Evolutionary conservation across 2,113 vertebrate genomes (phyloP).

Genomic region (Chroicocephalus ridibundus): DNA sequence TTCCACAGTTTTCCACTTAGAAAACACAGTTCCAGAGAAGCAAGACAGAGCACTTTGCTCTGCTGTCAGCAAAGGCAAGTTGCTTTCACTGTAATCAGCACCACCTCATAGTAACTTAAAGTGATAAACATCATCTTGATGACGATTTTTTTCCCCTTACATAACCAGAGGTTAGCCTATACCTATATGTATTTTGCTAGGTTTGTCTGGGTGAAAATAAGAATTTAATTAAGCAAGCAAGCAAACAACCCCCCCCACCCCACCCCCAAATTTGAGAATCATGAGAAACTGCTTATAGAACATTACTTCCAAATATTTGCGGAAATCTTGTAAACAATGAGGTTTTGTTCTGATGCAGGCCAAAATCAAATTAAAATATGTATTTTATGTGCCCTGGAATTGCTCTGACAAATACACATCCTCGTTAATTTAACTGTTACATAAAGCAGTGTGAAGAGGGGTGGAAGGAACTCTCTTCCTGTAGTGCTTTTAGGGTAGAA

Average conservation of each 20-base stretch:
- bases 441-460: not conserved
- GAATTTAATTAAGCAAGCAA: not conserved
- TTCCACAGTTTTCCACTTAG: not conserved
- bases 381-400: not conserved
- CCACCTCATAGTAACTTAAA: not conserved
- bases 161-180: not conserved
- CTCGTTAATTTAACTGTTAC: not conserved
- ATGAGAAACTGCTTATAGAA: not conserved
- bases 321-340: not conserved
- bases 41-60: not conserved
- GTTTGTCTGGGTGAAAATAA: not conserved
- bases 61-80: not conserved
- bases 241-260: not conserved
- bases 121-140: not conserved
- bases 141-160: not conserved
- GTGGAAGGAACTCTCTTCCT: not conserved
- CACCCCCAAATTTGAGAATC: not conserved
- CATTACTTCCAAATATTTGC: not conserved
- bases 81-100: not conserved
- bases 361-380: not conserved
- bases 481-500: not conserved
- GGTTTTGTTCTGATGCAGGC: not conserved
- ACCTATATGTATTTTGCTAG: not conserved
- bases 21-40: conserved; percentile 3
- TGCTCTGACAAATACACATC: not conserved